Conservation (phyloP, 1,140 invertebrate genomes). For the Drosophila guanche region DNA sequence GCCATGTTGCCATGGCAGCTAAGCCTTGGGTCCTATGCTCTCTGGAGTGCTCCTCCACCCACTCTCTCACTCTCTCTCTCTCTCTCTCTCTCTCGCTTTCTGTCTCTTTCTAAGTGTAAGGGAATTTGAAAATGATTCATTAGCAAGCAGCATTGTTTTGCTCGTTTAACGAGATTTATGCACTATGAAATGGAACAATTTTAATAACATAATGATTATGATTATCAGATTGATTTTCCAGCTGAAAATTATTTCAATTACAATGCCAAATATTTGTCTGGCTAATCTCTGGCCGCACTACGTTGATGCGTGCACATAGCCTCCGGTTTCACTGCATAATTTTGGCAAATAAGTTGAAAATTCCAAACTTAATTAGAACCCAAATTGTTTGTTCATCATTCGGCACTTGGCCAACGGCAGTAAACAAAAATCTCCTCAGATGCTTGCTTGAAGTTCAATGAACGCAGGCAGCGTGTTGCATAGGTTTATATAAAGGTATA, state of each 20-base stretch:
- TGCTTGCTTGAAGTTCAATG: conserved; percentile 54
- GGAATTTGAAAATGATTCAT: conserved; percentile 42
- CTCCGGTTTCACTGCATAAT: conserved; percentile 16
- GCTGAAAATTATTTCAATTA: conserved; percentile 49
- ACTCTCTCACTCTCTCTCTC: too few relatives aligned
- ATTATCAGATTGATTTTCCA: conserved; percentile 20
- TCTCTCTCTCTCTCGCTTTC: too few relatives aligned
- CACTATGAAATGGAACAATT: not conserved
- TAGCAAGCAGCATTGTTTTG: conserved; percentile 35
- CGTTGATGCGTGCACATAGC: not conserved
- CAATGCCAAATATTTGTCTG: conserved; percentile 39
- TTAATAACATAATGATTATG: not conserved
- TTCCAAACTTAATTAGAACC: conserved; percentile 43
- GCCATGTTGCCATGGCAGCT: conserved; percentile 54
- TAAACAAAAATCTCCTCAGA: conserved; percentile 32
- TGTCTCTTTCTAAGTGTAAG: not conserved
- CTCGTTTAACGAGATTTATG: conserved; percentile 15
- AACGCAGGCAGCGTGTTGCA: conserved; percentile 32
- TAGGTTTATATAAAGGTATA: conserved; percentile 51
- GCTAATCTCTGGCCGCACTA: conserved; percentile 19
- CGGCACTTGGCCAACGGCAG: conserved; percentile 27
- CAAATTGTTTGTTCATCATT: conserved; percentile 54
- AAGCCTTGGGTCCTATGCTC: conserved; percentile 28
- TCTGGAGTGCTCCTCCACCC: conserved; percentile 1
- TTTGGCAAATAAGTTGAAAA: conserved; percentile 24